phyloP scores from a whole-genome alignment of 2,888 invertebrate species.

The Limnephilus rhombicus region DNA sequence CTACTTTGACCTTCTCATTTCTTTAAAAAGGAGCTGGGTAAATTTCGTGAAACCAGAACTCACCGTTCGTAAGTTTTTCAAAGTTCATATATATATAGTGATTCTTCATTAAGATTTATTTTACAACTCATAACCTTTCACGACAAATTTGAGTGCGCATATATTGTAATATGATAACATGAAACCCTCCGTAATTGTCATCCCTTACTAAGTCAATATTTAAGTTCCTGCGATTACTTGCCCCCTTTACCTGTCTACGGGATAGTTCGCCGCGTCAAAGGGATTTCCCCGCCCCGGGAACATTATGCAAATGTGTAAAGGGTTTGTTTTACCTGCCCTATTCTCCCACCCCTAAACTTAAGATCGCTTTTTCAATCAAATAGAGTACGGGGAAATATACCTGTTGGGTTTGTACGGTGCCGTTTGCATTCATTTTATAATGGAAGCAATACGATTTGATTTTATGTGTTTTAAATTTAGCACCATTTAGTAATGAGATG shows the following conservation, averaged over 20 bases:
- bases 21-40: not conserved
- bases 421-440: not conserved
- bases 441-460: not conserved
- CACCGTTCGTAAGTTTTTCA: not conserved
- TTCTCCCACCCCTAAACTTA: not conserved
- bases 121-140: not conserved
- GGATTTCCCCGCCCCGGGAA: not conserved
- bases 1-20: too few relatives aligned
- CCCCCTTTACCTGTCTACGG: not conserved
- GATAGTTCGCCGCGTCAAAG: not conserved
- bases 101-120: not conserved
- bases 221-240: conserved; percentile 7
- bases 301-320: conserved; percentile 13
- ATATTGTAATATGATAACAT: not conserved
- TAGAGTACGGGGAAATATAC: not conserved
- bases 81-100: not conserved
- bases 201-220: conserved; percentile 19
- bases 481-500: not conserved
- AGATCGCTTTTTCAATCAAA: conserved; percentile 25
- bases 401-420: not conserved
- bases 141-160: not conserved
- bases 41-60: not conserved
- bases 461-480: not conserved
- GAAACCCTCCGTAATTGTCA: not conserved
- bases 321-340: not conserved